Conservation (phyloP, 2,888 invertebrate genomes). For the Mystacides longicornis region DNA sequence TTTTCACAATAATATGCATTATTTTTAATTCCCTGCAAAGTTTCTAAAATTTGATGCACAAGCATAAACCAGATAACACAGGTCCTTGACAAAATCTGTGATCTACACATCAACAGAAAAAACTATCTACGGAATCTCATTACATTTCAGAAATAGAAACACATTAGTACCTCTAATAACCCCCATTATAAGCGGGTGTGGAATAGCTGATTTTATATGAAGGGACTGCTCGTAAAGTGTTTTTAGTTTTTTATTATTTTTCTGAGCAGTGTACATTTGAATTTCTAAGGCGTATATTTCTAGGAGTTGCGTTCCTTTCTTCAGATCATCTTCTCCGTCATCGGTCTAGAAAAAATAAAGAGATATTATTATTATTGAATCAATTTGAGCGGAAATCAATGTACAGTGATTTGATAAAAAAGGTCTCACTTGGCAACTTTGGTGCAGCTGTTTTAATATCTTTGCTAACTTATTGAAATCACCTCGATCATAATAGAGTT, state of each 20-base stretch:
- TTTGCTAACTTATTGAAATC: constrained; percentile 92
- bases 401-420: not conserved
- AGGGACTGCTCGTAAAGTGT: constrained; percentile 95
- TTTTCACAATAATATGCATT: no score
- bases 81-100: no score
- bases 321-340: constrained; percentile 95
- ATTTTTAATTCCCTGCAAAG: no score
- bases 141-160: no score
- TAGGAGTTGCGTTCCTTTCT: constrained; percentile 94
- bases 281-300: constrained; percentile 99
- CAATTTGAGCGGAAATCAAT: not conserved
- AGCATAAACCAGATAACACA: no score
- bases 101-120: not conserved
- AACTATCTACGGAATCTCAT: no score
- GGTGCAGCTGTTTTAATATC: constrained; percentile 94
- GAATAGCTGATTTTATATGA: constrained; percentile 98
- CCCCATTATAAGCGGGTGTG: constrained; percentile 99
- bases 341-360: constrained; percentile 61
- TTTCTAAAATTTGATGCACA: no score
- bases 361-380: not conserved
- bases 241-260: constrained; percentile 96
- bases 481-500: constrained; percentile 92
- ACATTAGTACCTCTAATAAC: constrained; percentile 77
- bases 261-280: constrained; percentile 99
- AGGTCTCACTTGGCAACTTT: constrained; percentile 77